Base-by-base conservation (phyloP, 2,113 vertebrate genomes). In the Noturus placidus region DNA sequence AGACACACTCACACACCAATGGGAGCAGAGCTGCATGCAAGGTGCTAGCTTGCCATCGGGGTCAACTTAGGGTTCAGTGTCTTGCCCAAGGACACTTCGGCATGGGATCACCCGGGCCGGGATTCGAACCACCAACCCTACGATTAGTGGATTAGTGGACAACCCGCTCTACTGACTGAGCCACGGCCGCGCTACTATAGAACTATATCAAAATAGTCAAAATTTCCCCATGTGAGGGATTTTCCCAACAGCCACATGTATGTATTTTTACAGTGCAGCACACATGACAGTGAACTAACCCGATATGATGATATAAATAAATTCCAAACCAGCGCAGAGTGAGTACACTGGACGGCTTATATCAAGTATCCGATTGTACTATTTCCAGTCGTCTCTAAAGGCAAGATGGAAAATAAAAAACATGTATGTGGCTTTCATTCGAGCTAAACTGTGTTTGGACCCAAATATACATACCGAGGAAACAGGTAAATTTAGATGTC, bases 401-500 rank as follows among this genome's bases (percentile, higher is more conserved):
- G n/a, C 27, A 42, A 13, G 57, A 46, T 27, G 38, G 46, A 57
- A 59, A 82, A 81, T 30, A 50, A 46, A 87, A 87, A 83, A 76
- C 30, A n/a, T 86, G 74, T 74, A 52, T 42, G 69, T 25, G 76
- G 65, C 33, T 59, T 17, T 30, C 35, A n/a, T 13, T 74, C 15
- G 13, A 86, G 78, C 67, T 57, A 82, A 82, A 86, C 85, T 33
- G 38, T 27, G 22, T 85, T 56, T 86, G 30, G 69, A 20, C 14
- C 56, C 38, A 80, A 74, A 74, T 79, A 82, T 50, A 86, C 72
- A 46, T 88, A 42, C 77, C 63, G n/a, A 67, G 20, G 67, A 27
- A 74, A 22, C 50, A 25, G 77, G 63, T 87, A 82, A 85, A 90
- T 90, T 74, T 88, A 90, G 87, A 63, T 42, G 42, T n/a, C n/a